Percentiles rank a stretch among this genome's conserved stretches.
Evolutionary conservation across 2,797 vertebrate species (phyloP).

Genomic region (Propithecus perrieri): DNA sequence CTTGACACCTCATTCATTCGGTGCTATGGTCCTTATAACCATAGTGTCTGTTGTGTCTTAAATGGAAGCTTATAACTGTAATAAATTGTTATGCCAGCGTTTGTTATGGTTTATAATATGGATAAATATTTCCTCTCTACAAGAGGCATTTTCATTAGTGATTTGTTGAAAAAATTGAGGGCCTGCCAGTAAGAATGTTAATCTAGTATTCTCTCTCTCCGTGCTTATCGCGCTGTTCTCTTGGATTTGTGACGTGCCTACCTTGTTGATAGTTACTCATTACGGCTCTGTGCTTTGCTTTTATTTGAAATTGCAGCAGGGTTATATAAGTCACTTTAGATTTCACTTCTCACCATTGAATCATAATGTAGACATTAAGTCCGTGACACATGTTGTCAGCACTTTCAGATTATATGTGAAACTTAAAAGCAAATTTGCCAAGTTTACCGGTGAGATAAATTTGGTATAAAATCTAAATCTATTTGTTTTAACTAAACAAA

Average conservation of each 20-base stretch:
- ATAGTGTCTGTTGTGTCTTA: neutral
- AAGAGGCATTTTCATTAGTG: conserved; percentile 14
- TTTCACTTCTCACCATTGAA: neutral
- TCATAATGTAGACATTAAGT: conserved; percentile 15
- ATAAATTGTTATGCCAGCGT: neutral
- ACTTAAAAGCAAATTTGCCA: conserved; percentile 44
- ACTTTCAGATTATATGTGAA: conserved; percentile 20
- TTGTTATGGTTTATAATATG: conserved; percentile 4
- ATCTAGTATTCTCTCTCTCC: neutral
- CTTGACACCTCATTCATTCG: neutral
- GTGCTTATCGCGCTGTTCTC: fast-evolving
- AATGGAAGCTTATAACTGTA: neutral
- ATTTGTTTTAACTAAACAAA: conserved; percentile 50
- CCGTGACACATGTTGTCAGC: neutral
- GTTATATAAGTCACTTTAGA: conserved; percentile 18
- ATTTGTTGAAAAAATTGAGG: neutral
- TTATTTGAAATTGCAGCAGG: conserved; percentile 28
- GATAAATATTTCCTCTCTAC: neutral
- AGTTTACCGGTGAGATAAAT: conserved; percentile 10
- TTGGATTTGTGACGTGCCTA: neutral
- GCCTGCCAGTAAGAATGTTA: neutral
- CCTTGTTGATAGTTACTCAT: neutral
- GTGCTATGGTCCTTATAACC: neutral
- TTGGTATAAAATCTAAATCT: conserved; percentile 36
- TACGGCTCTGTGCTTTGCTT: neutral